Evolutionary conservation across 1,140 invertebrate genomes (phyloP).

Genomic region (Hypothenemus hampei): DNA sequence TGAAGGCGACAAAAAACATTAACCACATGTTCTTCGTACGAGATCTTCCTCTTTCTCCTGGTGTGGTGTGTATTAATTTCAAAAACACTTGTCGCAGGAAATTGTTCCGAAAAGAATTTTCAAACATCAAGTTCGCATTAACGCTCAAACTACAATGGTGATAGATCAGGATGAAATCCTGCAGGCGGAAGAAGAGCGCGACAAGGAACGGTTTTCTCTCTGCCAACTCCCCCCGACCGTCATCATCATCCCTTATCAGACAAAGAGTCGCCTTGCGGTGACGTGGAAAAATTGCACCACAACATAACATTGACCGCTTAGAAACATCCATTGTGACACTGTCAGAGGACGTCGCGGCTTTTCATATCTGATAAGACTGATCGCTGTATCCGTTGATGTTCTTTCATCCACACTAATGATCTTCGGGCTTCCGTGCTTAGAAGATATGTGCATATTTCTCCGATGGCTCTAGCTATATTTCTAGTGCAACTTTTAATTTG

Average conservation of each 20-base stretch:
- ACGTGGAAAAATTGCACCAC: conserved; percentile 45
- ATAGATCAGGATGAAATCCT: conserved; percentile 1
- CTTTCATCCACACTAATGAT: conserved; percentile 23
- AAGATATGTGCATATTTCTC: too few relatives aligned
- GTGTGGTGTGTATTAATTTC: conserved; percentile 31
- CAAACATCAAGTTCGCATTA: not conserved
- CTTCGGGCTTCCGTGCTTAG: too few relatives aligned
- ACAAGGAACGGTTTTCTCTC: too few relatives aligned
- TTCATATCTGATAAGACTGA: conserved; percentile 21
- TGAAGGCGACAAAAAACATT: conserved; percentile 34
- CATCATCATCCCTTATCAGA: conserved; percentile 39
- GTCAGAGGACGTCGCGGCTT: conserved; percentile 30
- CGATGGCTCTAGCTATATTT: too few relatives aligned
- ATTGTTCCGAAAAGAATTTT: not conserved
- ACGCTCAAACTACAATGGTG: not conserved
- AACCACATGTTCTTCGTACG: conserved; percentile 34
- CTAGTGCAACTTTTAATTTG: too few relatives aligned
- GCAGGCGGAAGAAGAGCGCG: not conserved
- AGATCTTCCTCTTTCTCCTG: conserved; percentile 23
- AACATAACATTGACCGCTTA: conserved; percentile 44
- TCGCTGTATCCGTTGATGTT: conserved; percentile 9
- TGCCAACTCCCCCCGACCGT: conserved; percentile 4
- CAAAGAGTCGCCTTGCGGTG: conserved; percentile 44
- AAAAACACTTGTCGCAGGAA: conserved; percentile 34
- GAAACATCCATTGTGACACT: conserved; percentile 43